phyloP scores from a whole-genome alignment of 2,113 vertebrate genomes.

The Labrus mixtus region DNA sequence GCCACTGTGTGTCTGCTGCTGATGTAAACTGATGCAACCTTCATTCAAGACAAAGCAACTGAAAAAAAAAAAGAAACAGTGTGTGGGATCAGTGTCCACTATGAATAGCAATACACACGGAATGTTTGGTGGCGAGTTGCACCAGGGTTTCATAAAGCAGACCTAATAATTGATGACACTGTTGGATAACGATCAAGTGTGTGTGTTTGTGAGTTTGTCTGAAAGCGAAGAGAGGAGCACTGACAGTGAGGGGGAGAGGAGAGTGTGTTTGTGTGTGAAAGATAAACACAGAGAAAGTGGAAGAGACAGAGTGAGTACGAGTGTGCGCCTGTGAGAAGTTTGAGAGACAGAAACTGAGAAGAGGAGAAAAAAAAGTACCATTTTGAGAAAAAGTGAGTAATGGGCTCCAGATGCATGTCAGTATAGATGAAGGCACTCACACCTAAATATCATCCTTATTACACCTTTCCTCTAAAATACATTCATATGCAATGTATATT shows the following conservation, averaged over 20 bases:
- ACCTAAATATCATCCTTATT: neutral
- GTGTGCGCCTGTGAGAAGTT: constrained; percentile 5
- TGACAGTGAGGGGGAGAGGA: neutral
- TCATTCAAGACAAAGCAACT: constrained; percentile 75
- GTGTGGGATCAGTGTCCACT: constrained; percentile 61
- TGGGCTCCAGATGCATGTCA: neutral
- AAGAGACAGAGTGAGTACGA: constrained; percentile 19
- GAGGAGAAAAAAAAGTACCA: neutral
- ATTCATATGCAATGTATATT: neutral
- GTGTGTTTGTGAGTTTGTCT: constrained; percentile 8
- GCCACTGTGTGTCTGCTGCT: constrained; percentile 61
- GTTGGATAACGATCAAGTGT: constrained; percentile 55
- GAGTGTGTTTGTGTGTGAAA: constrained; percentile 10
- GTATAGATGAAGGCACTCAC: neutral
- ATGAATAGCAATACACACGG: constrained; percentile 37
- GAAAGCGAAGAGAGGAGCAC: constrained; percentile 5
- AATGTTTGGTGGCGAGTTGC: constrained; percentile 63
- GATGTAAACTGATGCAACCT: constrained; percentile 83
- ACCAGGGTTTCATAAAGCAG: constrained; percentile 65
- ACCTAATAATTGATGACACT: constrained; percentile 71
- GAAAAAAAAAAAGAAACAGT: constrained; percentile 23
- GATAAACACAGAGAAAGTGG: constrained; percentile 27
- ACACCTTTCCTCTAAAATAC: too few species aligned
- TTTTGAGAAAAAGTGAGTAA: neutral
- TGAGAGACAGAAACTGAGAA: neutral